These are phyloP conservation scores for Rynchops niger DNA, from an alignment of 2,113 vertebrate species.

Conservation along the genomic window DNA sequence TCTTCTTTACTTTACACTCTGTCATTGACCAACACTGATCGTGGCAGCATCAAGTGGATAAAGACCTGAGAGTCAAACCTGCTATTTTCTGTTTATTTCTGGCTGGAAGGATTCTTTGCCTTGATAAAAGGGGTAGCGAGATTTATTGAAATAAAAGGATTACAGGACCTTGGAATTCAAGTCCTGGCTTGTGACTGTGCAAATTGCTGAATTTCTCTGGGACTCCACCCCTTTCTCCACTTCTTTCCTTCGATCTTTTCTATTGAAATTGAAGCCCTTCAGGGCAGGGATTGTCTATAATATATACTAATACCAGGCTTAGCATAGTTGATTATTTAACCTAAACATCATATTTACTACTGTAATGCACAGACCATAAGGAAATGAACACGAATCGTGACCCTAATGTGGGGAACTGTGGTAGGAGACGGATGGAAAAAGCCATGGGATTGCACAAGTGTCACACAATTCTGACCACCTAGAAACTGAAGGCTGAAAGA, in stretches of 20 bases:
- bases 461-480: not conserved
- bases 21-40: not conserved
- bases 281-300: not conserved
- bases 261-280: not conserved
- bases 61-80: not conserved
- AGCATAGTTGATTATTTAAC: not conserved
- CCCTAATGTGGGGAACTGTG: not conserved
- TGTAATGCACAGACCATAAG: not conserved
- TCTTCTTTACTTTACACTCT: not conserved
- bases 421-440: not conserved
- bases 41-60: not conserved
- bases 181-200: not conserved
- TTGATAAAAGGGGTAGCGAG: not conserved
- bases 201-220: not conserved
- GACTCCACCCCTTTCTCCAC: not conserved
- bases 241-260: not conserved
- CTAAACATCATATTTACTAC: not conserved
- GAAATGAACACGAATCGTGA: not conserved
- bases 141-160: not conserved
- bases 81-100: not conserved
- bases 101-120: not conserved
- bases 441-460: not conserved
- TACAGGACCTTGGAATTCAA: not conserved
- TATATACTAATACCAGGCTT: not conserved
- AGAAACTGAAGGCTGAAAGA: not conserved